Evolutionary conservation across 2,888 invertebrate genomes (phyloP).

Genomic region (Chrysomela aeneicollis): DNA sequence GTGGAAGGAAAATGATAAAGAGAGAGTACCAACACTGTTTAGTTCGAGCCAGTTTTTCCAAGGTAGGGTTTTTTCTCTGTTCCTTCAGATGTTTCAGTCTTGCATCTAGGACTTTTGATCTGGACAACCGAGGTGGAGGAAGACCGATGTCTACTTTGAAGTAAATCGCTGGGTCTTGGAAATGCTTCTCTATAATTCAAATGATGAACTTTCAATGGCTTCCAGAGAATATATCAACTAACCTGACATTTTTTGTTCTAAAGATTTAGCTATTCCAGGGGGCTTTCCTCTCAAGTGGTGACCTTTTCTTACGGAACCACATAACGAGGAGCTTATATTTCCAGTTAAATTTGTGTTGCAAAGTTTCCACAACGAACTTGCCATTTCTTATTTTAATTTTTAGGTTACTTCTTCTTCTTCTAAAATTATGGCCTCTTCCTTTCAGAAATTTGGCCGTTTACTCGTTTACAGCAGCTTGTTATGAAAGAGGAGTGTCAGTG

Average conservation of each 20-base stretch:
- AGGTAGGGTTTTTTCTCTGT: conserved; percentile 63
- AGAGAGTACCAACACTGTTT: conserved; percentile 64
- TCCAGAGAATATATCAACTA: conserved; percentile 27
- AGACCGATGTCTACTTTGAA: conserved; percentile 74
- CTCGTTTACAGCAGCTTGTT: no score
- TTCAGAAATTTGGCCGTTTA: no score
- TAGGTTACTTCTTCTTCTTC: background rate
- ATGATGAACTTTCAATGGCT: background rate
- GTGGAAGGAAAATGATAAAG: conserved; percentile 20
- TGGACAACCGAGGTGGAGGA: conserved; percentile 57
- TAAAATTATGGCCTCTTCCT: no score
- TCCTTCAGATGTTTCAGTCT: conserved; percentile 67
- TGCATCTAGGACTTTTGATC: conserved; percentile 60
- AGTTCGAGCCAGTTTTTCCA: conserved; percentile 72
- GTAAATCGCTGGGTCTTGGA: conserved; percentile 65
- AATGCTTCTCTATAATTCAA: conserved; percentile 59
- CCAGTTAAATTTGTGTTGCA: conserved; percentile 39
- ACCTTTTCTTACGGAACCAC: conserved; percentile 56
- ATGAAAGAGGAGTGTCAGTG: no score
- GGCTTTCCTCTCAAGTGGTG: conserved; percentile 76
- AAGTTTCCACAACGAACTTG: conserved; percentile 40
- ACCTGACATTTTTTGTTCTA: conserved; percentile 76
- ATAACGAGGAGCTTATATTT: conserved; percentile 39
- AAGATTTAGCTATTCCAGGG: conserved; percentile 71
- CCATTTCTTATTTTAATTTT: conserved; percentile 30